Percentiles rank a stretch among this genome's conserved stretches.
These are phyloP conservation scores for Megaleporinus macrocephalus DNA, from an alignment of 2,113 vertebrate genomes.

Conservation along the genomic window DNA sequence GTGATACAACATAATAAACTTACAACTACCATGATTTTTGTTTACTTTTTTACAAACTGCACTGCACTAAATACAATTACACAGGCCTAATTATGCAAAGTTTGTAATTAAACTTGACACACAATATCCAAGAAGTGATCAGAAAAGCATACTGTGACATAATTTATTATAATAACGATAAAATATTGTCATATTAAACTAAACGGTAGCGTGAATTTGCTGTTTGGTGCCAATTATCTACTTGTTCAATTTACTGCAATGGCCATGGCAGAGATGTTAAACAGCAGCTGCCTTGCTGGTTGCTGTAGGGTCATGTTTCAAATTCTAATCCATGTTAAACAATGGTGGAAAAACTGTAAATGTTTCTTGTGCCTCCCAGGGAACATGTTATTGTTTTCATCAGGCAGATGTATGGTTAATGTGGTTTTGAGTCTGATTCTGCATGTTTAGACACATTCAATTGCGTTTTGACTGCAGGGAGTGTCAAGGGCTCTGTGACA, in stretches of 20 bases:
- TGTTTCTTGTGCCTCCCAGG: background rate
- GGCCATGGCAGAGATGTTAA: background rate
- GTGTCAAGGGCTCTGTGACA: background rate
- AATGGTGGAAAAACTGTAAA: background rate
- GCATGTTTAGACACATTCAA: background rate
- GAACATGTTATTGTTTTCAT: slow-evolving; percentile 3
- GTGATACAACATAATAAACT: too few species aligned
- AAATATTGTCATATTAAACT: too few species aligned
- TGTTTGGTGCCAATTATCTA: background rate
- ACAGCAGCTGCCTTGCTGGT: background rate
- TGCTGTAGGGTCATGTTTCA: background rate
- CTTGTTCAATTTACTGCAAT: background rate
- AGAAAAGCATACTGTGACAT: too few species aligned
- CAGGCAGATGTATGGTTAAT: background rate
- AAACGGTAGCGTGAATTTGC: too few species aligned
- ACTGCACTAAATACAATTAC: too few species aligned
- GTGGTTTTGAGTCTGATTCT: background rate
- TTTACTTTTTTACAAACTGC: too few species aligned
- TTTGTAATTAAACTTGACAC: too few species aligned
- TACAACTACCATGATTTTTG: too few species aligned
- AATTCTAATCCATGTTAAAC: background rate
- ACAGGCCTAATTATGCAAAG: too few species aligned
- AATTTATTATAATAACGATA: too few species aligned
- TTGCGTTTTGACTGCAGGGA: background rate
- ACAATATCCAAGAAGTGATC: too few species aligned